Conservation (phyloP, 2,888 invertebrate genomes). For the Ellobium chinense region DNA sequence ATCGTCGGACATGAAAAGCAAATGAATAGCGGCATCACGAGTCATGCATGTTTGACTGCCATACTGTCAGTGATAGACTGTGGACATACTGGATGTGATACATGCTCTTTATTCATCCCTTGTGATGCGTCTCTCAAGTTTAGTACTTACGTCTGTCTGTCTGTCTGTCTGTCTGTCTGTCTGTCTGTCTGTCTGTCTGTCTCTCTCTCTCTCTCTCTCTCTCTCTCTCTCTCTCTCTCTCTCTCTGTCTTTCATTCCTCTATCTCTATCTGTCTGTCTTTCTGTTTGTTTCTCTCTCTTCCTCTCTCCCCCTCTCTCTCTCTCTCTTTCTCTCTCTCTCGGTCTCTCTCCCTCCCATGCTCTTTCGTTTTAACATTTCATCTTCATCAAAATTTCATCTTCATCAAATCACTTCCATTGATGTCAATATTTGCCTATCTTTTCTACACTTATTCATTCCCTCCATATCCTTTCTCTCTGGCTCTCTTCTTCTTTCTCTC, state of each 20-base stretch:
- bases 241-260: neutral
- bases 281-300: neutral
- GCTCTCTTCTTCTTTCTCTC: neutral
- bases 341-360: neutral
- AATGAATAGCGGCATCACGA: no score
- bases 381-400: no score
- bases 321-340: neutral
- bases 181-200: slow-evolving; percentile 5
- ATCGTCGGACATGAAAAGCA: no score
- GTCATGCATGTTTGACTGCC: no score
- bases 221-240: neutral
- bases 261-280: neutral
- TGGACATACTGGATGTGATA: no score
- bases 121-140: no score
- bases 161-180: neutral
- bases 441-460: neutral
- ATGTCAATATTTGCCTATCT: neutral
- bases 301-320: neutral
- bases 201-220: slow-evolving; percentile 1
- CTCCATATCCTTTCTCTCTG: neutral
- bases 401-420: no score
- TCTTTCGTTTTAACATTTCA: neutral
- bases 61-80: no score
- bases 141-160: neutral
- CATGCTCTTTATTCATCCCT: no score